Evolutionary conservation across 2,888 invertebrate species (phyloP).

Genomic region (Vandiemenella viatica): DNA sequence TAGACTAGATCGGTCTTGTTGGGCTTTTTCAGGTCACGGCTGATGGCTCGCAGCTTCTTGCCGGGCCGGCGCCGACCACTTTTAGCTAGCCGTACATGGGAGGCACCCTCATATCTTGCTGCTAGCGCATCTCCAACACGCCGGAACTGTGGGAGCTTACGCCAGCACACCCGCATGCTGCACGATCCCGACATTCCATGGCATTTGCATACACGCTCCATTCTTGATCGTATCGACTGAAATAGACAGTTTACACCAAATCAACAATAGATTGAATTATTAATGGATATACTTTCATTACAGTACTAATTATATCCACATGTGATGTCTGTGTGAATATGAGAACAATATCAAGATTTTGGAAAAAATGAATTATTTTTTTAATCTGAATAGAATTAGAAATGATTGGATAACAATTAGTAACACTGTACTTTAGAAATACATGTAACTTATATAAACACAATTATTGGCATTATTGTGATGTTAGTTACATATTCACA

Average conservation of each 20-base stretch:
- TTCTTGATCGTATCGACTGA: conserved; percentile 53
- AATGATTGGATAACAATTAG: too few species aligned
- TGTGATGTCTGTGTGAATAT: background rate
- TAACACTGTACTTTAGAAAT: too few species aligned
- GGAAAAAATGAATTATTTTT: too few species aligned
- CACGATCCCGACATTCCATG: conserved; percentile 90
- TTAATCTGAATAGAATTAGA: too few species aligned
- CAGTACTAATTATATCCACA: background rate
- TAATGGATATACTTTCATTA: too few species aligned
- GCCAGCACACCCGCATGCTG: conserved; percentile 81
- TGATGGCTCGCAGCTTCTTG: conserved; percentile 55
- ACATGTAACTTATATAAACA: too few species aligned
- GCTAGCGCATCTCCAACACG: conserved; percentile 62
- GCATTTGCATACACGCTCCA: conserved; percentile 83
- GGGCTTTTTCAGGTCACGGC: conserved; percentile 67
- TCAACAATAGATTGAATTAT: too few species aligned
- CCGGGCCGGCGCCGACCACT: conserved; percentile 42
- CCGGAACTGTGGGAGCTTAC: conserved; percentile 61
- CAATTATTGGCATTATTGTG: too few species aligned
- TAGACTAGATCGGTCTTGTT: conserved; percentile 83
- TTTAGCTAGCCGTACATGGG: conserved; percentile 46
- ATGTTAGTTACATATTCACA: too few species aligned
- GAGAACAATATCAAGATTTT: too few species aligned
- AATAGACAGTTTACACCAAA: conserved; percentile 9
- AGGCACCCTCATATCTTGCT: conserved; percentile 74